Base-by-base conservation (phyloP, 2,888 invertebrate species). In the Dendrolimus houi region DNA sequence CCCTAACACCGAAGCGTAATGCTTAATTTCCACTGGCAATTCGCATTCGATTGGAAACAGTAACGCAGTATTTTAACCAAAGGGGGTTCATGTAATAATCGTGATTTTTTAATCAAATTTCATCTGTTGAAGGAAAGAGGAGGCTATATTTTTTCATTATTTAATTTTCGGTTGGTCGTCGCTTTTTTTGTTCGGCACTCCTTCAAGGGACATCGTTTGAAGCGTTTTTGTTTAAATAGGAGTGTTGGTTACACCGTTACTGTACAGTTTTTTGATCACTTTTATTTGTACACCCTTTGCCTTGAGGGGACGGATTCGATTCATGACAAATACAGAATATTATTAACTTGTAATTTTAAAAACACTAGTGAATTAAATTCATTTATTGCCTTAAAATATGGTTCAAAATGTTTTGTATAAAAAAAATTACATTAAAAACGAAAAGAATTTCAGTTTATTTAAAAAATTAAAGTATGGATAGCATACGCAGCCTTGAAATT, bases 51-150 rank as follows among this genome's bases (percentile, higher is more conserved):
- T 57, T 54, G 58, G 60, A 55, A 64, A 61, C 60, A 67, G 66
- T 64, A 75, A 64, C 64, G 67, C 70, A 74, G 79, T 74, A 73
- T 75, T 77, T 78, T 79, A 77, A 71, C 79, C 71, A 76, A 77
- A 81, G 86, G 87, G 83, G 82, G 83, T 71, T 68, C 71, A 73
- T 78, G 88, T 87, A 91, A 90, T 91, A 90, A 91, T 91, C 91
- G 91, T 91, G 91, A 91, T 91, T 91, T 91, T 91, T 91, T 91
- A 91, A 91, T 91, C 91, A 91, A 91, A 91, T 91, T 91, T 91
- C 89, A 87, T 87, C 89, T 84, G 87, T 84, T 85, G 83, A 86
- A 87, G 87, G 87, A 85, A 85, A 86, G 87, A 87, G 86, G 79
- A 77, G 84, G 86, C 84, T 85, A 87, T 89, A 89, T 89, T 88